Evolutionary conservation across 2,797 vertebrate genomes (phyloP), one percentile per base, ranked within the genome.

Genomic region (Sebastes dallii): DNA sequence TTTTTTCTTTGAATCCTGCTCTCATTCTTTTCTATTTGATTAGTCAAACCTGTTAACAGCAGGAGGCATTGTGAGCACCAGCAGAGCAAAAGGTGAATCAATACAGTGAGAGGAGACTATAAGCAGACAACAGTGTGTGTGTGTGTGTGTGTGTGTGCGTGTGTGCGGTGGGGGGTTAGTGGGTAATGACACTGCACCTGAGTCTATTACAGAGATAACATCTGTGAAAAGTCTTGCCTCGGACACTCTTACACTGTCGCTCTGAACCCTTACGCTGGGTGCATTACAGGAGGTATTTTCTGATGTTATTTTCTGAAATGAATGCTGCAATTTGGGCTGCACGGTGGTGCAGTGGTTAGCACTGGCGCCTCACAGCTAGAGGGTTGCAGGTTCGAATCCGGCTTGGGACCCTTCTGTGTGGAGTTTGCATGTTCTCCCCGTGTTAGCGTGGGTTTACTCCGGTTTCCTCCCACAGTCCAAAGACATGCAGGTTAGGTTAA

Each of bases 121-220:
- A 54, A 46, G 65, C 32, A 77, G 27, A 25, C 22, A 27, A 54
- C 27, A 50, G 16, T 3, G 5, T 70, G 52, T 58, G 50, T 54
- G 30, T 60, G 42, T 32, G 64, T 29, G 79, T 9, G 20, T 36
- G 65, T 5, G 24, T 5, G 6, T 2, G 24, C 2, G 24, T 24
- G 24, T 24, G 24, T 24, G 24, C 2, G 24, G 24, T 24, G 2
- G 36, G 16, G 54, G 52, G 29, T 32, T 25, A 32, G 22, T 29
- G 60, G 56, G 36, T 76, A 80, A 81, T 75, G 77, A 66, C 59
- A 24, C 32, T 27, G 65, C 52, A 79, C 29, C 77, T 87, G 83
- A 80, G 73, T 42, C 61, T 66, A 66, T 81, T 60, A 82, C 36
- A 78, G 46, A 78, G 66, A 82, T 76, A 78, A 78, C 61, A 65